phyloP scores from a whole-genome alignment of 2,113 vertebrate species.

The Rattus norvegicus region DNA sequence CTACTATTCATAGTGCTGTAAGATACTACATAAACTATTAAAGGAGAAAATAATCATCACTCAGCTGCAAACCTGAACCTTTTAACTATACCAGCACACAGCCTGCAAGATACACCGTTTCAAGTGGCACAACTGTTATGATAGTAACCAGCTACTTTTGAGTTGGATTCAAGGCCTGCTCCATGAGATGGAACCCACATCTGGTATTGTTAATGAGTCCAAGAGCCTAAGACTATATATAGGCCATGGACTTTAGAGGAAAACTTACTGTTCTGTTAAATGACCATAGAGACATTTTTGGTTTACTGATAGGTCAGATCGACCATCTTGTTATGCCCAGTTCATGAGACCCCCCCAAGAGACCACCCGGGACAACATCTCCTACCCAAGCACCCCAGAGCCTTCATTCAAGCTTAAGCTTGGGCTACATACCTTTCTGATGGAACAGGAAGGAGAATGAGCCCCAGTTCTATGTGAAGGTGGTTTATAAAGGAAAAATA shows the following conservation, averaged over 20 bases:
- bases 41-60: not conserved
- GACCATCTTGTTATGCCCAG: not conserved
- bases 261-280: not conserved
- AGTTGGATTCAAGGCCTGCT: not conserved
- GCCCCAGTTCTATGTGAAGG: no score
- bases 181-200: not conserved
- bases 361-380: no score
- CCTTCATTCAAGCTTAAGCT: no score
- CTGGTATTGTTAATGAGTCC: not conserved
- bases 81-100: not conserved
- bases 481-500: no score
- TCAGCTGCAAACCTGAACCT: not conserved
- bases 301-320: not conserved
- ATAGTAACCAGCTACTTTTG: not conserved
- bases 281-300: not conserved
- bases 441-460: no score
- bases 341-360: no score
- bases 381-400: no score
- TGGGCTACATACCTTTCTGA: no score
- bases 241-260: not conserved
- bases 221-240: not conserved
- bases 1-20: not conserved
- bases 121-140: not conserved
- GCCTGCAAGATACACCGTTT: not conserved
- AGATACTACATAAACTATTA: no score